Conservation (phyloP, 2,888 invertebrate species). For the Tetanocera ferruginea region DNA sequence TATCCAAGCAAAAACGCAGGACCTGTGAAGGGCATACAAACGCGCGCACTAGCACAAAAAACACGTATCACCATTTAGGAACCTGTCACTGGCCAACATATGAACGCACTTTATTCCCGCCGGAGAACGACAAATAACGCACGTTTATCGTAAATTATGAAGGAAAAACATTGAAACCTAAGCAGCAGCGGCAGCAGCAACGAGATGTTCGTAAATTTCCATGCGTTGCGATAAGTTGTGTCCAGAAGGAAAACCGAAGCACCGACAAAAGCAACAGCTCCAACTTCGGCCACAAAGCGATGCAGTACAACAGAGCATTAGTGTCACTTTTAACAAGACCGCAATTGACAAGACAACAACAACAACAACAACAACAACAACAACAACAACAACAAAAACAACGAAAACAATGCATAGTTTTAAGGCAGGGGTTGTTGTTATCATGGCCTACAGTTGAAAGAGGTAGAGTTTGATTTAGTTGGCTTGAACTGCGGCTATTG, state of each 20-base stretch:
- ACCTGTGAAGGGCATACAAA: too few relatives aligned
- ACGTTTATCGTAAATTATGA: slow-evolving; percentile 8
- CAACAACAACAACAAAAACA: not conserved
- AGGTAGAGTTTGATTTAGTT: not conserved
- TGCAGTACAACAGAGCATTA: slow-evolving; percentile 9
- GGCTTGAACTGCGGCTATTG: not conserved
- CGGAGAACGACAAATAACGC: not conserved
- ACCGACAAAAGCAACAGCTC: not conserved
- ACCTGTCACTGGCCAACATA: not conserved
- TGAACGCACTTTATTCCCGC: slow-evolving; percentile 5
- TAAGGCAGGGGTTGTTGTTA: not conserved
- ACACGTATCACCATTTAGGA: too few relatives aligned
- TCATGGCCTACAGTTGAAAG: not conserved
- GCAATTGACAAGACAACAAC: not conserved
- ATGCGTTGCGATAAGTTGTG: not conserved
- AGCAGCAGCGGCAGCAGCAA: too few relatives aligned
- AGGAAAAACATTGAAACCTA: not conserved
- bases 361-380: not conserved
- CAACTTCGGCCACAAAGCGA: not conserved
- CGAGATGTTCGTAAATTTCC: not conserved
- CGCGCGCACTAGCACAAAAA: too few relatives aligned
- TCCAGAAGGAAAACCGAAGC: not conserved
- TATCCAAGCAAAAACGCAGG: too few relatives aligned
- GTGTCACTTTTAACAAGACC: slow-evolving; percentile 28
- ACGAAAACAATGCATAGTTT: not conserved